These are phyloP conservation scores for Diplolepis rosae DNA, from an alignment of 2,888 invertebrate genomes.

Conservation along the genomic window DNA sequence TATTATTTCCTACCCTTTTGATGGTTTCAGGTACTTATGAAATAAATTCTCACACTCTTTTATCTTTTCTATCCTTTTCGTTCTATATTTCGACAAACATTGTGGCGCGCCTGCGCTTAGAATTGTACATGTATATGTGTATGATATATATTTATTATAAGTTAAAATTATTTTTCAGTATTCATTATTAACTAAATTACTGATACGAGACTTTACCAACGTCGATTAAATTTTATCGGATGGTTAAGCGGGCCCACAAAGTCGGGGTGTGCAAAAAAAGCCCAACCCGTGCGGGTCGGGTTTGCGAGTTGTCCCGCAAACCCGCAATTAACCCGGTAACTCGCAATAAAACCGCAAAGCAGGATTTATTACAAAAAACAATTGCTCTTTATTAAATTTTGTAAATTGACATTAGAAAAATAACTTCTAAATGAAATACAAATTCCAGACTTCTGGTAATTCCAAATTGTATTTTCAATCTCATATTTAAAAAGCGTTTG, in stretches of 20 bases:
- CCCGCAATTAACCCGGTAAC: no score
- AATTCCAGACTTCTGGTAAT: no score
- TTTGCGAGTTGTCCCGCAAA: no score
- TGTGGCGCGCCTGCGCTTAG: slow-evolving; percentile 15
- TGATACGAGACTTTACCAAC: slow-evolving; percentile 1
- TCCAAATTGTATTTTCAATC: no score
- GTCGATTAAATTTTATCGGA: slow-evolving; percentile 7
- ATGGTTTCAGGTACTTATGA: slow-evolving; percentile 63
- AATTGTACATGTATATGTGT: neutral
- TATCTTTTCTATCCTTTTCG: slow-evolving; percentile 53
- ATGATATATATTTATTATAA: neutral
- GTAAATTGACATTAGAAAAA: no score
- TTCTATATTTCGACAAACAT: slow-evolving; percentile 62
- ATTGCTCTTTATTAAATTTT: no score
- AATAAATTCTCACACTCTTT: slow-evolving; percentile 70
- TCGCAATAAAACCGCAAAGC: no score
- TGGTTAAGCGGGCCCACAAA: neutral
- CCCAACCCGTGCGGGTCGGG: no score
- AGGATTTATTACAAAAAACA: no score
- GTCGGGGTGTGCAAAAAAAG: no score
- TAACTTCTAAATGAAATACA: no score
- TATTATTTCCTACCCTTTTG: slow-evolving; percentile 57
- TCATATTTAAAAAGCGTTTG: no score
- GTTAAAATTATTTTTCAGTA: slow-evolving; percentile 5
- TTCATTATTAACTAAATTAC: slow-evolving; percentile 11